Evolutionary conservation across 2,797 vertebrate species (phyloP).

Genomic region (Gymnodraco acuticeps): DNA sequence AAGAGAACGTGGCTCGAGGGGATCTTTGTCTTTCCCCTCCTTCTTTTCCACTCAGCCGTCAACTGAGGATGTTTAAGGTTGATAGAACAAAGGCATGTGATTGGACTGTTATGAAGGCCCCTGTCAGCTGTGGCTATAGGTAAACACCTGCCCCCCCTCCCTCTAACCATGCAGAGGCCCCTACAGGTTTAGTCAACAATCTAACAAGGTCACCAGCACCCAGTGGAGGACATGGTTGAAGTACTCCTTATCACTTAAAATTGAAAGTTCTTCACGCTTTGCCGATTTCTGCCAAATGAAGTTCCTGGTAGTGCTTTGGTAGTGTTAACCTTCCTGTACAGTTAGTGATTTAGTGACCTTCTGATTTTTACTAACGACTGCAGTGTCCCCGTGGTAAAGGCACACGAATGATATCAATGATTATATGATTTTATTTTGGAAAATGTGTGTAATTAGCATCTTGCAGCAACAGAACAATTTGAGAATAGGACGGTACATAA

Average conservation of each 20-base stretch:
- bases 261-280: not conserved
- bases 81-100: slow-evolving; percentile 55
- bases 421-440: slow-evolving; percentile 10
- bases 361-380: too few species aligned
- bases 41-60: slow-evolving; percentile 52
- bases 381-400: not conserved
- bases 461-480: not conserved
- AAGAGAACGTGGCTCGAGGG: slow-evolving; percentile 36
- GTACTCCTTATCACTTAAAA: not conserved
- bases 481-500: not conserved
- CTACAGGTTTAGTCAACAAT: slow-evolving; percentile 25
- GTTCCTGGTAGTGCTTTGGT: not conserved
- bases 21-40: slow-evolving; percentile 13
- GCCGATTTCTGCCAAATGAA: not conserved
- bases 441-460: not conserved
- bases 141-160: slow-evolving; percentile 51
- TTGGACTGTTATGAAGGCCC: slow-evolving; percentile 31
- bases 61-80: slow-evolving; percentile 44
- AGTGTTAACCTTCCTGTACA: slow-evolving; percentile 21
- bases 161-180: slow-evolving; percentile 15
- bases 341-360: too few species aligned
- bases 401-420: slow-evolving; percentile 22
- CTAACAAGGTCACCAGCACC: slow-evolving; percentile 18
- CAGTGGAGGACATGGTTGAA: not conserved
- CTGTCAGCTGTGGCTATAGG: slow-evolving; percentile 49